Percentiles rank a stretch among this genome's conserved stretches.
Evolutionary conservation across 2,113 vertebrate genomes (phyloP).

Genomic region (Strix aluco): DNA sequence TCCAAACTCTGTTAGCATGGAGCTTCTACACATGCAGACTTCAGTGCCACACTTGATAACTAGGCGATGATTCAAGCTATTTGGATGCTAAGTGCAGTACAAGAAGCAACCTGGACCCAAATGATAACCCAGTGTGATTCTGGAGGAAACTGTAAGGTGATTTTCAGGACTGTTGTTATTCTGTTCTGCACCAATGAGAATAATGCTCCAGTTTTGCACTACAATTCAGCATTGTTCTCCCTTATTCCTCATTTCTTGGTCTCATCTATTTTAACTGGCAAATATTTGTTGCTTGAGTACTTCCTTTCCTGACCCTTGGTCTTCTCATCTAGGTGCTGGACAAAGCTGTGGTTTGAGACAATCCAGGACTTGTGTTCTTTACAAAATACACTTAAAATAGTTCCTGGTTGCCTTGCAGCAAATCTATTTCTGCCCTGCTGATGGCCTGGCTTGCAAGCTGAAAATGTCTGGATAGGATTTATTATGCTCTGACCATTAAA

Average conservation of each 20-base stretch:
- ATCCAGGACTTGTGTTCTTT: neutral
- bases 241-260: neutral
- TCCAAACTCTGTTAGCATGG: neutral
- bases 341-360: neutral
- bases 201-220: neutral
- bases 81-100: neutral
- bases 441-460: conserved; percentile 1
- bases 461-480: conserved; percentile 21
- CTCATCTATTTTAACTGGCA: neutral
- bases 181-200: neutral
- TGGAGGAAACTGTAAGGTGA: neutral
- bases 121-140: neutral
- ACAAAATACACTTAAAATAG: neutral
- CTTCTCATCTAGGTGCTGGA: neutral
- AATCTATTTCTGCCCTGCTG: conserved; percentile 15
- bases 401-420: neutral
- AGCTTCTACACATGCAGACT: neutral
- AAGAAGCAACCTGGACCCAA: neutral
- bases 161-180: neutral
- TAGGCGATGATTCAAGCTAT: neutral
- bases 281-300: neutral
- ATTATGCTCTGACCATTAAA: conserved; percentile 28
- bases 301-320: neutral
- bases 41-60: neutral
- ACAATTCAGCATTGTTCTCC: neutral